Evolutionary conservation across 1,140 invertebrate species (phyloP).

Genomic region (Watersipora subatra): DNA sequence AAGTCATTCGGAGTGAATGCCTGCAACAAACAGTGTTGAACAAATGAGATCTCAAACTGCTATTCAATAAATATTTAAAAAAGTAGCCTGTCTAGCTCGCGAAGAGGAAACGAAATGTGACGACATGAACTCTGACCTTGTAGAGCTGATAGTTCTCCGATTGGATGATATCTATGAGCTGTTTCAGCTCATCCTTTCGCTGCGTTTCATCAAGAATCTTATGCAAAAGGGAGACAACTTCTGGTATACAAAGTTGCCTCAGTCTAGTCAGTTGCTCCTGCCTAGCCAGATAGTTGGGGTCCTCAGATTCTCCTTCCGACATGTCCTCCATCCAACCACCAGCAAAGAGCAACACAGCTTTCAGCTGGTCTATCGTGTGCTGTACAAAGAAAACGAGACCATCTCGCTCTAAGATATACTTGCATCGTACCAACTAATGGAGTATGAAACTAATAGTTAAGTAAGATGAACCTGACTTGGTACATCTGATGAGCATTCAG

Average conservation of each 20-base stretch:
- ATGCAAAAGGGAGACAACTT: constrained; percentile 59
- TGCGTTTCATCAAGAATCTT: constrained; percentile 61
- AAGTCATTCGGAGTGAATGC: neutral
- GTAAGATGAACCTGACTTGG: too few relatives aligned
- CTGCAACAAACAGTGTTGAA: too few relatives aligned
- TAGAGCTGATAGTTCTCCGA: constrained; percentile 64
- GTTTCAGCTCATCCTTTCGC: constrained; percentile 60
- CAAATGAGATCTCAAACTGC: too few relatives aligned
- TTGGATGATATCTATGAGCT: constrained; percentile 63
- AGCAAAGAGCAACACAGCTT: constrained; percentile 75
- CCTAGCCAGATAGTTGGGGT: constrained; percentile 32
- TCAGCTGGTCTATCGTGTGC: constrained; percentile 62
- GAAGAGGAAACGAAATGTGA: too few relatives aligned
- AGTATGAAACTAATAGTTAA: too few relatives aligned
- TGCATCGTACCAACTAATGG: too few relatives aligned
- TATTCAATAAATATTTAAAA: too few relatives aligned
- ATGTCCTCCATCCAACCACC: constrained; percentile 73
- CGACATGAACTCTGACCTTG: too few relatives aligned
- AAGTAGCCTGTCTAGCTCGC: too few relatives aligned
- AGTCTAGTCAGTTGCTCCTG: constrained; percentile 55
- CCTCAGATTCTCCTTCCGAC: neutral
- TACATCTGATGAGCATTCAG: too few relatives aligned
- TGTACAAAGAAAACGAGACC: constrained; percentile 25
- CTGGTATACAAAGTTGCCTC: constrained; percentile 64
- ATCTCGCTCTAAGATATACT: too few relatives aligned